Base-by-base conservation (phyloP, 2,113 vertebrate species). In the Rhabdornis inornatus region DNA sequence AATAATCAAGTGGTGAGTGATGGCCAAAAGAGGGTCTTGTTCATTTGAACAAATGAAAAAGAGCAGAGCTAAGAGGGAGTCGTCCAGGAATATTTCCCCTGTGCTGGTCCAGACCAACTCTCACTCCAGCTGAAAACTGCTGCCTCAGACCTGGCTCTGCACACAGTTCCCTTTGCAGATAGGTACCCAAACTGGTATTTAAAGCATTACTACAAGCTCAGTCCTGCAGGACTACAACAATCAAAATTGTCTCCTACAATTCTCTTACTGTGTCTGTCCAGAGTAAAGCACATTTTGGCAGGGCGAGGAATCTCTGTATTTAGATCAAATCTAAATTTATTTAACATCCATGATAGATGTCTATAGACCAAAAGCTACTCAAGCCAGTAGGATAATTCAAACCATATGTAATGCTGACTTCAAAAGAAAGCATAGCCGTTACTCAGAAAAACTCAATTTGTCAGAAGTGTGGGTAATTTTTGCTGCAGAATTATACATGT, bases 351-450 rank as follows among this genome's bases (percentile, higher is more conserved):
- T 0, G 1, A 68, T 47, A 87, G 61, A 92, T 64, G 37, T 63
- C 83, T 74, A 63, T 25, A 91, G 72, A 87, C 50, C 47, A 87
- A 64, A 60, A 78, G 65, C 47, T 52, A 63, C 61, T 82, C 1
- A 3, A 89, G 81, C 69, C 87, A 96, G 61, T 28, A 56, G 42
- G 44, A 56, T 94, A 94, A 96, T 74, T 93, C 65, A 76, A 77
- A 76, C 77, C 90, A 83, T n/a, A 83, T 76, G 87, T 60, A 95
- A 56, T 3, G 2, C 65, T n/a, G n/a, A 89, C 81, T 87, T 95
- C 84, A 93, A 93, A 96, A 94, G 87, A 79, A 89, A 91, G 18
- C 45, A 64, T 9, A 75, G 49, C 15, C 57, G 68, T 94, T 89
- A 82, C 57, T 91, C 95, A 92, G 61, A 91, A 87, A 92, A 89